Evolutionary conservation across 2,888 invertebrate species (phyloP), one percentile per base, ranked within the genome.

Genomic region (Plebejus argus): DNA sequence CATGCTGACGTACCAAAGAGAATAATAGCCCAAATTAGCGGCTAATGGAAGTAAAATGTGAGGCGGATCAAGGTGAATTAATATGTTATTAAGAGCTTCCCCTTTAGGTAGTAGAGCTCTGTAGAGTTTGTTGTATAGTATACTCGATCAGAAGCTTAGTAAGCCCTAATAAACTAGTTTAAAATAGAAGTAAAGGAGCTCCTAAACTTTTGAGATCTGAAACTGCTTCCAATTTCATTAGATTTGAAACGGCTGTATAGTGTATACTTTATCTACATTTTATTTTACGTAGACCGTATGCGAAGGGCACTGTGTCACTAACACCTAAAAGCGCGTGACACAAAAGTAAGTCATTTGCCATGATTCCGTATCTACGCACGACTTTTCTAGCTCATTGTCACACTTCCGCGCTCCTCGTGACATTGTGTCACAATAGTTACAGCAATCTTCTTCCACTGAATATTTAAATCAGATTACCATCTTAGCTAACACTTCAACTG

Each of bases 61-160:
- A 86, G 87, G 88, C 86, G 88, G 81, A 86, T 83, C 91, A 91
- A 91, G 91, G 91, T 89, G 84, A 82, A n/a, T n/a, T n/a, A 79
- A 80, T 83, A 76, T 28, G 61, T 58, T 18, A 28, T 56, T 77
- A 76, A 56, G 61, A 77, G 77, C 49, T n/a, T n/a, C n/a, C 1
- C 5, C 53, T 53, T 1, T 53, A 12, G 15, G 49, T 49, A 15
- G 49, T 15, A 15, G 49, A 15, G 49, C 15, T 49, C 49, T 49
- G 49, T 49, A 49, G 15, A 49, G 39, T 39, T 49, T 49, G 15
- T 15, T 49, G 49, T 49, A 49, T 45, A 12, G 45, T 1, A 12
- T 45, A 39, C 39, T 28, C 1, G 28, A 28, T 28, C 28, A 28
- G 28, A 28, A 28, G 28, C 28, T n/a, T n/a, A n/a, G 28, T 28